These are phyloP conservation scores for Spodoptera exigua DNA, from an alignment of 2,888 invertebrate genomes.

Conservation along the genomic window DNA sequence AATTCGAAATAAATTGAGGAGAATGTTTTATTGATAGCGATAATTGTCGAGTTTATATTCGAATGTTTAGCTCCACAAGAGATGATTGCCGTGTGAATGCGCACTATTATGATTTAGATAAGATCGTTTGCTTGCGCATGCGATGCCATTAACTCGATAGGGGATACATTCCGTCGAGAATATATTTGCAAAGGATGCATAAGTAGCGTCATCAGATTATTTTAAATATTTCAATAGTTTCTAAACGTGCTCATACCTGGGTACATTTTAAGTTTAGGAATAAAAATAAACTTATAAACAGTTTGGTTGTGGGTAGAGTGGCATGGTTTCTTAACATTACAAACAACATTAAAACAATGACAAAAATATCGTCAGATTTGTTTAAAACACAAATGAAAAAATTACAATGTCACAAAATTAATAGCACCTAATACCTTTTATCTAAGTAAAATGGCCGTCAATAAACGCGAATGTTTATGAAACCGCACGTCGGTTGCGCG, in stretches of 20 bases:
- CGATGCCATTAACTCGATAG: slow-evolving; percentile 27
- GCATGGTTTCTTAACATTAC: too few relatives aligned
- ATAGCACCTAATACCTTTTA: slow-evolving; percentile 17
- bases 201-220: too few relatives aligned
- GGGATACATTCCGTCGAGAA: slow-evolving; percentile 22
- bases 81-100: slow-evolving; percentile 50
- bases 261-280: too few relatives aligned
- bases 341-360: too few relatives aligned
- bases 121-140: slow-evolving; percentile 30
- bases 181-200: neutral
- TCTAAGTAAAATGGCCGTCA: slow-evolving; percentile 12
- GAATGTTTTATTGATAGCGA: slow-evolving; percentile 60
- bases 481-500: slow-evolving; percentile 4
- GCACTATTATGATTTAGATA: slow-evolving; percentile 47
- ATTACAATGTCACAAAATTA: slow-evolving; percentile 13
- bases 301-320: too few relatives aligned
- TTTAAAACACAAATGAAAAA: too few relatives aligned
- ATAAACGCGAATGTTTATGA: slow-evolving; percentile 36
- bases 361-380: too few relatives aligned
- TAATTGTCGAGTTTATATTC: slow-evolving; percentile 55
- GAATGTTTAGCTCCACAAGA: slow-evolving; percentile 39
- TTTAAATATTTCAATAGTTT: too few relatives aligned
- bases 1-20: slow-evolving; percentile 63
- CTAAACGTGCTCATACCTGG: too few relatives aligned
- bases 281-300: too few relatives aligned